phyloP scores from a whole-genome alignment of 2,888 invertebrate genomes.

The Ametastegia equiseti region DNA sequence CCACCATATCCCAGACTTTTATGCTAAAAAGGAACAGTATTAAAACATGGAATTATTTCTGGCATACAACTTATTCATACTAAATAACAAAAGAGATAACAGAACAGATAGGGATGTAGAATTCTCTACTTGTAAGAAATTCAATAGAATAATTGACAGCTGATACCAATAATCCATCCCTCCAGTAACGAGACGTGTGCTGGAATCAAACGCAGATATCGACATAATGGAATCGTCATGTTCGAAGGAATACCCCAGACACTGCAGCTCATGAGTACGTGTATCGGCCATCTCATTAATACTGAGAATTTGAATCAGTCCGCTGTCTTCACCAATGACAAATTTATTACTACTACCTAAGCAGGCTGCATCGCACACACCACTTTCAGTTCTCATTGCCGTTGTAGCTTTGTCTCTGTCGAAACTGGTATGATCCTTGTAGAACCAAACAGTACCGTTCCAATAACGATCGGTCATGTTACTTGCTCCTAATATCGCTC shows the following conservation, averaged over 20 bases:
- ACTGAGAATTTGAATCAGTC: slow-evolving; percentile 73
- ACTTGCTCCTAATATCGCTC: slow-evolving; percentile 79
- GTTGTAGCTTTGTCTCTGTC: slow-evolving; percentile 74
- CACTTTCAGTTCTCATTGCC: slow-evolving; percentile 76
- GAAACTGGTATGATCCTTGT: slow-evolving; percentile 67
- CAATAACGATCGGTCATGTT: slow-evolving; percentile 80
- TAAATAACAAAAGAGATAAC: too few relatives aligned
- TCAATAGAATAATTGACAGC: neutral
- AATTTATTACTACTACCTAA: slow-evolving; percentile 75
- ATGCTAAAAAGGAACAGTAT: slow-evolving; percentile 70
- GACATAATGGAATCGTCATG: slow-evolving; percentile 78
- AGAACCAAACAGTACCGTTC: slow-evolving; percentile 81
- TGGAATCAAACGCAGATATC: slow-evolving; percentile 76
- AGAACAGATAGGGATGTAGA: too few relatives aligned
- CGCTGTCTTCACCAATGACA: slow-evolving; percentile 79
- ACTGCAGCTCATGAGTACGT: slow-evolving; percentile 70
- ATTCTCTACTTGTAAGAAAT: neutral
- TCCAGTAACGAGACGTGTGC: slow-evolving; percentile 75
- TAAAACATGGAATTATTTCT: too few relatives aligned
- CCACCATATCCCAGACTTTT: slow-evolving; percentile 74
- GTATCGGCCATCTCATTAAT: slow-evolving; percentile 68
- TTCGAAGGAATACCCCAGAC: slow-evolving; percentile 74
- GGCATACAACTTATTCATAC: too few relatives aligned
- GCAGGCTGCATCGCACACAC: slow-evolving; percentile 77
- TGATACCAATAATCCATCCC: slow-evolving; percentile 75